phyloP scores from a whole-genome alignment of 2,888 invertebrate species.

The Nineta flava region DNA sequence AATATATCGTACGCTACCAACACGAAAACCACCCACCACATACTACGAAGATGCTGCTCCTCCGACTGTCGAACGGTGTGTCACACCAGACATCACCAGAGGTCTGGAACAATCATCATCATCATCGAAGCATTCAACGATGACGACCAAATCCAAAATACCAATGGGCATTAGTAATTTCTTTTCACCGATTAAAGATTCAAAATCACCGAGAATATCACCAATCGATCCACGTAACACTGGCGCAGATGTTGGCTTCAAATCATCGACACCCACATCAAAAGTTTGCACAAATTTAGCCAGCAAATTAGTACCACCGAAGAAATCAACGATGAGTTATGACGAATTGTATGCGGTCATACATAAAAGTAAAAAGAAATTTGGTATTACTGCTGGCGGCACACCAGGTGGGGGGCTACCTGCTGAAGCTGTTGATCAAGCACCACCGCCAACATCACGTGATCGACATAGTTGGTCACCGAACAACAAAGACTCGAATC shows the following conservation, averaged over 20 bases:
- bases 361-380: slow-evolving; percentile 58
- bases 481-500: slow-evolving; percentile 24
- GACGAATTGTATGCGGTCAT: slow-evolving; percentile 63
- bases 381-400: slow-evolving; percentile 44
- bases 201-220: slow-evolving; percentile 41
- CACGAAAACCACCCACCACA: slow-evolving; percentile 27
- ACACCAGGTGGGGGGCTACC: slow-evolving; percentile 33
- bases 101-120: slow-evolving; percentile 15
- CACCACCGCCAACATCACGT: slow-evolving; percentile 29
- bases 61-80: slow-evolving; percentile 27
- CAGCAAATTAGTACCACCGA: slow-evolving; percentile 41
- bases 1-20: slow-evolving; percentile 29
- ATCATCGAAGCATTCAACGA: background rate
- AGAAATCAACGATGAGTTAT: slow-evolving; percentile 60
- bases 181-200: slow-evolving; percentile 14
- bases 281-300: slow-evolving; percentile 32
- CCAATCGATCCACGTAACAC: slow-evolving; percentile 48
- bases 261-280: slow-evolving; percentile 48
- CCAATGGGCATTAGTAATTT: slow-evolving; percentile 15
- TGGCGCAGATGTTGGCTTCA: slow-evolving; percentile 30
- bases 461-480: slow-evolving; percentile 51
- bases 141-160: slow-evolving; percentile 4
- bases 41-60: slow-evolving; percentile 24
- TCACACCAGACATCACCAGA: slow-evolving; percentile 35
- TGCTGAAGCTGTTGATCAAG: slow-evolving; percentile 35